These are phyloP conservation scores for Zaprionus africanus DNA, from an alignment of 1,140 invertebrate species.

Conservation along the genomic window DNA sequence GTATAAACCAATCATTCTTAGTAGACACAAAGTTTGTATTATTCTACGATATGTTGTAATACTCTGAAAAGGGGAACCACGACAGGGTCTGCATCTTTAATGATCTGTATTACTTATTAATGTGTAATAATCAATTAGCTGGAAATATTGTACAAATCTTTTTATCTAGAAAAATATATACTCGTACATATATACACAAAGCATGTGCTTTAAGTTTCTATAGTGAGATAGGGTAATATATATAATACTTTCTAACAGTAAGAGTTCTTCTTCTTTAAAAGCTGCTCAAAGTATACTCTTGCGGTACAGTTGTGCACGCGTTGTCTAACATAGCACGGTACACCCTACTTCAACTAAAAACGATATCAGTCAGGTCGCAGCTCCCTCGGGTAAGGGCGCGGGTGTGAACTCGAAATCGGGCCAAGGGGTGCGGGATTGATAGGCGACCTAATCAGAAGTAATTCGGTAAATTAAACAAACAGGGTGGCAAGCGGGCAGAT, in stretches of 20 bases:
- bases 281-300: not conserved
- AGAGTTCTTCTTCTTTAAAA: not conserved
- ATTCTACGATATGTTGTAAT: not conserved
- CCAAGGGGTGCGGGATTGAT: constrained; percentile 19
- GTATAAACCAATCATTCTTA: not conserved
- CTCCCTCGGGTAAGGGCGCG: not conserved
- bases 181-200: too few species aligned
- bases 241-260: too few species aligned
- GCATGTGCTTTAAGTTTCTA: too few species aligned
- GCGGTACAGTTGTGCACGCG: constrained; percentile 56
- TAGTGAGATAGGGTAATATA: too few species aligned
- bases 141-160: too few species aligned
- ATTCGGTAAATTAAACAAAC: constrained; percentile 78
- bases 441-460: constrained; percentile 66
- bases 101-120: not conserved
- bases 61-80: too few species aligned
- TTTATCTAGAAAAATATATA: too few species aligned
- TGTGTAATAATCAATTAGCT: not conserved
- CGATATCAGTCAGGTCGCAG: constrained; percentile 33
- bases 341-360: constrained; percentile 4
- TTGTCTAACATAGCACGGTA: not conserved
- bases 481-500: constrained; percentile 19
- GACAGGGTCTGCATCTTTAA: not conserved
- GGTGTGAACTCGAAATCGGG: not conserved
- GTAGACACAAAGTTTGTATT: not conserved